Evolutionary conservation across 1,140 invertebrate species (phyloP).

Genomic region (Drosophila oshimai): DNA sequence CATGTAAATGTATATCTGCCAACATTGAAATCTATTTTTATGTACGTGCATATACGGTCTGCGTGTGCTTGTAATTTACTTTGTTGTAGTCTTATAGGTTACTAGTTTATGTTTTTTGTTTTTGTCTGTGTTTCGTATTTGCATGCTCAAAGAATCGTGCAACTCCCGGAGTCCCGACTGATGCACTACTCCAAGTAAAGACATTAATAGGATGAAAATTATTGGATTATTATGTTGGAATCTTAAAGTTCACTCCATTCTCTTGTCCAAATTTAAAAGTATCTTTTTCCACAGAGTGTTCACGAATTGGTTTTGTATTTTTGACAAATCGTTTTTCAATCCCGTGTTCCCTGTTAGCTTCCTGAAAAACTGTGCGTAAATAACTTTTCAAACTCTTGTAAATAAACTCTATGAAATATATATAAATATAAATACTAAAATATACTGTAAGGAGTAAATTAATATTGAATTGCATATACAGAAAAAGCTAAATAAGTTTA

Average conservation of each 20-base stretch:
- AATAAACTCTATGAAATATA: conserved; percentile 60
- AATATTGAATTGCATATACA: conserved; percentile 59
- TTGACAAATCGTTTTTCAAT: conserved; percentile 1
- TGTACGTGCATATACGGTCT: conserved; percentile 16
- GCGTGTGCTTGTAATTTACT: conserved; percentile 24
- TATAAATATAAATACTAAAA: conserved; percentile 31
- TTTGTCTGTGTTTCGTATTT: conserved; percentile 43
- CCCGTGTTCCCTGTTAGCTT: conserved; percentile 24
- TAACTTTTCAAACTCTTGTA: conserved; percentile 54
- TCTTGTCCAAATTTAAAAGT: background rate
- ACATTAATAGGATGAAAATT: background rate
- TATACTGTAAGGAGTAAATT: conserved; percentile 56
- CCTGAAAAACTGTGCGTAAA: conserved; percentile 24
- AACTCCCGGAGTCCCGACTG: conserved; percentile 41
- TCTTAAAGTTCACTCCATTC: background rate
- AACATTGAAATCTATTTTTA: conserved; percentile 42
- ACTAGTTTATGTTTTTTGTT: conserved; percentile 79
- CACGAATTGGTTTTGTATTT: background rate
- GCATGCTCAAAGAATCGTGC: conserved; percentile 26
- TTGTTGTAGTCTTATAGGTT: conserved; percentile 53
- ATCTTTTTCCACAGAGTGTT: background rate
- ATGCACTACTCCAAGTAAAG: conserved; percentile 21
- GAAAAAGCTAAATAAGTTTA: conserved; percentile 55
- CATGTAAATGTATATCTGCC: conserved; percentile 50
- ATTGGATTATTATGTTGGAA: background rate